Evolutionary conservation across 2,888 invertebrate genomes (phyloP), one percentile per base, ranked within the genome.

Genomic region (Catocala sponsa): DNA sequence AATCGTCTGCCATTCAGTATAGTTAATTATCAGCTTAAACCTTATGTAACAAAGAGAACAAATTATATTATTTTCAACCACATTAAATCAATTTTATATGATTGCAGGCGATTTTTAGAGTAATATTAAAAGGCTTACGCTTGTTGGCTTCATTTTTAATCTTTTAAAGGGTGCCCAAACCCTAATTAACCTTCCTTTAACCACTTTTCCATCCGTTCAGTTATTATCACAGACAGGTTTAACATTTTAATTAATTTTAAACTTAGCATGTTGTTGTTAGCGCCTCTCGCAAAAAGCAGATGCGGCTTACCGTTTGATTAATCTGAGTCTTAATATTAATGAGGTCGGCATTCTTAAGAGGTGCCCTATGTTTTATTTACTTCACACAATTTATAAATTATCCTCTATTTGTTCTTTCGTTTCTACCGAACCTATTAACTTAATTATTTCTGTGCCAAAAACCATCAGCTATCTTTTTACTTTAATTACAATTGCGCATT

Each of bases 301-400:
- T 46, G 35, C 53, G 43, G 61, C 41, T 61, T 53, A 50, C 48
- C 15, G 47, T 53, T 62, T 60, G 32, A 65, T 62, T 64, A 69
- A 69, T 63, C 53, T 59, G 38, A 47, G 51, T 55, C 59, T 63
- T 46, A 71, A 67, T 73, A 71, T 76, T 59, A 49, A 59, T 62
- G 32, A 52, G 52, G 50, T 64, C 51, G 53, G 6, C 47, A 35
- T 44, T 25, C 4, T 25, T 2, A 25, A 25, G 25, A 25, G 25
- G 25, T 25, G 25, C 55, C 57, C 47, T 43, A 59, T 52, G 13
- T 62, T 62, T 58, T 64, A 41, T 68, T 74, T 60, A 55, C 41
- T 64, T 59, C 50, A 9, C 42, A 51, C 53, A 59, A n/a, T 44
- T 2, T 47, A 25, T 38, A 38, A 38, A 38, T 38, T 38, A 6